phyloP scores from a whole-genome alignment of 2,797 vertebrate species.

The Xenentodon cancila region DNA sequence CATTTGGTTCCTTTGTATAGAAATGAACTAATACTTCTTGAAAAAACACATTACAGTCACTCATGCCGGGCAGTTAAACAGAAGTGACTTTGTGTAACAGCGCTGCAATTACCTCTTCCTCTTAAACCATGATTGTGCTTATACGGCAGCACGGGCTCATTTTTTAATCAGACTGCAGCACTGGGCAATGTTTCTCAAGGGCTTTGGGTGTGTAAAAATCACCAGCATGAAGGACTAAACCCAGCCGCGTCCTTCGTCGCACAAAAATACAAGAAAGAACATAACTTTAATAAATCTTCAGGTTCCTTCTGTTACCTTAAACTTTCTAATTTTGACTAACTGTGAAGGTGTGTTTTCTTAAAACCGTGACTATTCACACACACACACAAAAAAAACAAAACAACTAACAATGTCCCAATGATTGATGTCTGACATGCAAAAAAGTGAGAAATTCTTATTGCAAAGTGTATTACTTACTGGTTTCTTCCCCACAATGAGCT shows the following conservation, averaged over 20 bases:
- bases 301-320: neutral
- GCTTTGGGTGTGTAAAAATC: conserved; percentile 47
- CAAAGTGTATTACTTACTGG: conserved; percentile 82
- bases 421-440: neutral
- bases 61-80: neutral
- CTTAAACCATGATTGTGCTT: conserved; percentile 13
- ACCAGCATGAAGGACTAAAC: conserved; percentile 56
- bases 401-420: neutral
- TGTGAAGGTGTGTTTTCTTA: neutral
- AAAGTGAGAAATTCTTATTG: neutral
- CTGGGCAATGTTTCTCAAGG: conserved; percentile 39
- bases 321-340: neutral
- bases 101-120: conserved; percentile 11
- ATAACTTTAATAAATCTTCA: conserved; percentile 3
- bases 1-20: conserved; percentile 2
- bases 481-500: conserved; percentile 98
- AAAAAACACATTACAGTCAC: too few relatives aligned
- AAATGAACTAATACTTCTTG: too few relatives aligned
- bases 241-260: conserved; percentile 3
- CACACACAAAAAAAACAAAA: too few relatives aligned
- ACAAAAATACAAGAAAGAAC: conserved; percentile 15
- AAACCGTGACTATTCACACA: too few relatives aligned
- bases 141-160: conserved; percentile 22
- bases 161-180: conserved; percentile 53
- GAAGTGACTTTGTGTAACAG: neutral